Conservation (phyloP, 2,888 invertebrate species). For the Drosophila ochracea region DNA sequence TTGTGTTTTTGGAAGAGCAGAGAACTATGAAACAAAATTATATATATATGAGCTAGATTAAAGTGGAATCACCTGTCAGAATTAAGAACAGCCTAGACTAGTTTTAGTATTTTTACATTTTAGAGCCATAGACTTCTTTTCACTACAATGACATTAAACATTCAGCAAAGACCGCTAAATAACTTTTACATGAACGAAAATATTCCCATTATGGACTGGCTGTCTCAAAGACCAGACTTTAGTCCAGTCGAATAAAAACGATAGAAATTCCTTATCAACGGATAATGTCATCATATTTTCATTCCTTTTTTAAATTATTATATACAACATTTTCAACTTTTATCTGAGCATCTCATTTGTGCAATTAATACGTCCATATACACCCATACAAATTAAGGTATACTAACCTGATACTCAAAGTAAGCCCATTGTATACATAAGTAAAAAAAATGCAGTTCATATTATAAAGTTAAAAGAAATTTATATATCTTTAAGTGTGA, state of each 20-base stretch:
- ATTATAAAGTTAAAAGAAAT: conserved; percentile 27
- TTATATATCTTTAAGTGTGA: conserved; percentile 43
- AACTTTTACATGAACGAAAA: neutral
- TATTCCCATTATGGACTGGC: neutral
- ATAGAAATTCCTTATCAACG: neutral
- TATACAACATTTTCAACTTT: neutral
- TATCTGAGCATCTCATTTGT: neutral
- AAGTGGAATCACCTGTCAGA: neutral
- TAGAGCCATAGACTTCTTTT: neutral
- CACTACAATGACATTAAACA: neutral
- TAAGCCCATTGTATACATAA: neutral
- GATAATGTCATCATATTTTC: neutral
- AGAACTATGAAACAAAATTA: too few relatives aligned
- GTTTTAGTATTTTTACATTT: neutral
- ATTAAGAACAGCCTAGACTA: neutral
- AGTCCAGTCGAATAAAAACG: neutral
- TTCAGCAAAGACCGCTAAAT: neutral
- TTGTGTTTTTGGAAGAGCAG: neutral
- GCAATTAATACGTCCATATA: neutral
- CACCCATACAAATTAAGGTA: neutral
- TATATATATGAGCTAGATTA: neutral
- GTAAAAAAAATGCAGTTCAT: neutral
- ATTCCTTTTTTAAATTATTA: neutral
- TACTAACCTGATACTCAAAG: neutral
- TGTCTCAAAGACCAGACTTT: neutral